Percentiles rank a stretch among this genome's conserved stretches.
Evolutionary conservation across 2,113 vertebrate species (phyloP).

Genomic region (Chiloscyllium plagiosum): DNA sequence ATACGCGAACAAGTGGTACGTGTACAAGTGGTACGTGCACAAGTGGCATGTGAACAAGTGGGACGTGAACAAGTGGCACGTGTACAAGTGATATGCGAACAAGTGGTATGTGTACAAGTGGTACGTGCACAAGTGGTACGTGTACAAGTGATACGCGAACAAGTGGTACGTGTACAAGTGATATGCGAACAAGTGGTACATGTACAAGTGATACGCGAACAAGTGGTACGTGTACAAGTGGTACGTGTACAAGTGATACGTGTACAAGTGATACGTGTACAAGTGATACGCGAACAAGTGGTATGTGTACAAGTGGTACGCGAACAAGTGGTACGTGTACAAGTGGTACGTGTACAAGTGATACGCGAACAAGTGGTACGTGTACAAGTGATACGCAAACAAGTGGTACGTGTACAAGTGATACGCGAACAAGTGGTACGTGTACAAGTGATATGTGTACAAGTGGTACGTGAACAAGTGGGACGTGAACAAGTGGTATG

Average conservation of each 20-base stretch:
- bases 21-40: no score
- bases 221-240: neutral
- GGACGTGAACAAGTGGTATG: neutral
- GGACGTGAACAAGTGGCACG: no score
- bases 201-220: no score
- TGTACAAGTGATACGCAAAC: no score
- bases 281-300: no score
- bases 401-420: neutral
- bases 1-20: neutral
- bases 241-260: no score
- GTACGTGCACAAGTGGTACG: neutral
- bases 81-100: neutral
- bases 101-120: neutral
- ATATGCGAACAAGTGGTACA: neutral
- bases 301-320: no score
- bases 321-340: neutral
- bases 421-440: neutral
- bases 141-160: no score
- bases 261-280: neutral
- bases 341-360: neutral
- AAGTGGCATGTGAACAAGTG: neutral
- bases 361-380: neutral
- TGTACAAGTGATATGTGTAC: neutral
- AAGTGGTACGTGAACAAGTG: neutral
- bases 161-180: neutral